Evolutionary conservation across 2,888 invertebrate genomes (phyloP).

Genomic region (Oegoconia quadripuncta): DNA sequence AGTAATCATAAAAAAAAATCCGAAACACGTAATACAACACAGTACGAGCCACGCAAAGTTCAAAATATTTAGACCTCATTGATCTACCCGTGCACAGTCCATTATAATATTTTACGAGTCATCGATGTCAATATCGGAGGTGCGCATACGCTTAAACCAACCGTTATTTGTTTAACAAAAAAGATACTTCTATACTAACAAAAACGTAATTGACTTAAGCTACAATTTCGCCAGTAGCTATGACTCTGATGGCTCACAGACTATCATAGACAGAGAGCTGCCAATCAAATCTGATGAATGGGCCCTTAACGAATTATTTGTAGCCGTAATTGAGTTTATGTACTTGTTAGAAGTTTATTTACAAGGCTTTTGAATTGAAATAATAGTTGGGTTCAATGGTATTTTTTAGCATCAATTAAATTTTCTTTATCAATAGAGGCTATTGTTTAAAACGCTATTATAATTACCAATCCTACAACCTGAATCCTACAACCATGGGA

Average conservation of each 20-base stretch:
- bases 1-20: no score
- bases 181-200: slow-evolving; percentile 33
- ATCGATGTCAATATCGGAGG: slow-evolving; percentile 35
- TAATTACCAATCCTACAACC: no score
- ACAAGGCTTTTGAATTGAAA: not conserved
- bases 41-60: not conserved
- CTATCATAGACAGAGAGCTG: slow-evolving; percentile 37
- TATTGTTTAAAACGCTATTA: no score
- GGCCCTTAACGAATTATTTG: slow-evolving; percentile 64
- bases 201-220: slow-evolving; percentile 52
- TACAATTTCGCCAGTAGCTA: slow-evolving; percentile 61
- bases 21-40: no score
- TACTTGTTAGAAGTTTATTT: slow-evolving; percentile 47
- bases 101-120: slow-evolving; percentile 26
- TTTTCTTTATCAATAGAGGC: slow-evolving; percentile 29
- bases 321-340: slow-evolving; percentile 46
- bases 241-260: slow-evolving; percentile 22
- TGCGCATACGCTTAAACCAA: slow-evolving; percentile 17
- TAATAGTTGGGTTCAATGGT: slow-evolving; percentile 29
- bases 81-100: slow-evolving; percentile 1
- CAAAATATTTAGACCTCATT: slow-evolving; percentile 7
- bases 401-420: slow-evolving; percentile 42
- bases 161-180: slow-evolving; percentile 49
- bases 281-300: slow-evolving; percentile 63
- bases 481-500: no score